Evolutionary conservation across 2,113 vertebrate species (phyloP).

Genomic region (Hymenochirus boettgeri): DNA sequence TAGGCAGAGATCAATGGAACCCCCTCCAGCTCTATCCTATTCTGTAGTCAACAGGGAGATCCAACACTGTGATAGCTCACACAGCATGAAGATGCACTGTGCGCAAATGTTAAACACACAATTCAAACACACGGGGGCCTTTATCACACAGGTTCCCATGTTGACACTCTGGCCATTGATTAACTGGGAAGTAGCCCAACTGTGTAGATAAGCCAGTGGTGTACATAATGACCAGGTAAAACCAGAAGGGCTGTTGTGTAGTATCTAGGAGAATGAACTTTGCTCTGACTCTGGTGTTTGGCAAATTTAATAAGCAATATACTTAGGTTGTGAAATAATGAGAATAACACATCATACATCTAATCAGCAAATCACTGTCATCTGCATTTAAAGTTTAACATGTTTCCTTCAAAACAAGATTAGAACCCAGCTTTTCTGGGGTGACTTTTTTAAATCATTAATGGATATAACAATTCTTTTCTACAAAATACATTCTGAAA

Average conservation of each 20-base stretch:
- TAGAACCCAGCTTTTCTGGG: too few relatives aligned
- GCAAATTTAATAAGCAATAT: too few relatives aligned
- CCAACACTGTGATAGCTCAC: slow-evolving; percentile 1
- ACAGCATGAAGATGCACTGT: slow-evolving; percentile 20
- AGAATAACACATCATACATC: too few relatives aligned
- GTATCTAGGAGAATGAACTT: too few relatives aligned
- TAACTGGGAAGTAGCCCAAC: slow-evolving; percentile 29
- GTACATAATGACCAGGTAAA: slow-evolving; percentile 11
- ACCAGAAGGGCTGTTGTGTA: slow-evolving; percentile 2
- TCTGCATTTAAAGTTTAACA: too few relatives aligned
- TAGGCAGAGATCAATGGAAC: slow-evolving; percentile 1
- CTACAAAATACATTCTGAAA: too few relatives aligned
- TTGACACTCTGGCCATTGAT: slow-evolving; percentile 32
- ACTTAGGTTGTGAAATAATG: too few relatives aligned
- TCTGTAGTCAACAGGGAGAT: slow-evolving; percentile 8
- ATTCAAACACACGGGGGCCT: slow-evolving; percentile 24
- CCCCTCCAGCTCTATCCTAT: slow-evolving; percentile 5
- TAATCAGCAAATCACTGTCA: too few relatives aligned
- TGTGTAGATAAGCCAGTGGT: slow-evolving; percentile 20
- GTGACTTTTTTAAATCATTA: too few relatives aligned
- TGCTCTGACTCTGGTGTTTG: too few relatives aligned
- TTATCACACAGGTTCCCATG: slow-evolving; percentile 18
- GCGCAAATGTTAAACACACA: slow-evolving; percentile 11
- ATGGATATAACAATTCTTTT: too few relatives aligned
- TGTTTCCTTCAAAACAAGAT: too few relatives aligned